Conservation (phyloP, 2,888 invertebrate genomes). For the Malthinus seriepunctatus region DNA sequence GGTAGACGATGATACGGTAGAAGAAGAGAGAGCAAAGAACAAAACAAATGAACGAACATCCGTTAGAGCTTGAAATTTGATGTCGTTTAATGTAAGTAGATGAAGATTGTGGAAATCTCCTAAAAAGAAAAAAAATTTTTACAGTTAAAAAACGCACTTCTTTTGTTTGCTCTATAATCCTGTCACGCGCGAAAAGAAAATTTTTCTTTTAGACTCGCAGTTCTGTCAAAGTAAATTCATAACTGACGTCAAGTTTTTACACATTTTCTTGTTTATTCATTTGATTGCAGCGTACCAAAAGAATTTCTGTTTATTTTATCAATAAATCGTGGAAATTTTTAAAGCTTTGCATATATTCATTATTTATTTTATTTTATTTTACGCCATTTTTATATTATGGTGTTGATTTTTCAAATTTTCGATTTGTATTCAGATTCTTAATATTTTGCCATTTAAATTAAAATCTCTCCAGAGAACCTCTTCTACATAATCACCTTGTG, state of each 20-base stretch:
- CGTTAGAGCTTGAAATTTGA: slow-evolving; percentile 34
- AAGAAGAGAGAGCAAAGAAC: slow-evolving; percentile 24
- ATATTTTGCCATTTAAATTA: no score
- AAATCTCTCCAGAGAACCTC: no score
- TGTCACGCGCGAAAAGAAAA: slow-evolving; percentile 9
- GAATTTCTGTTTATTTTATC: slow-evolving; percentile 34
- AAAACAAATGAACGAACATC: slow-evolving; percentile 37
- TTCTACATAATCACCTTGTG: no score
- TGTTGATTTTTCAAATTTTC: slow-evolving; percentile 31
- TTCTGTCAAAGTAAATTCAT: slow-evolving; percentile 14
- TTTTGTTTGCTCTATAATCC: slow-evolving; percentile 8
- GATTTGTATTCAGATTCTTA: slow-evolving; percentile 9
- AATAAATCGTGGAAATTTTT: slow-evolving; percentile 34
- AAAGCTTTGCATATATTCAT: slow-evolving; percentile 26
- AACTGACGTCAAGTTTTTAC: slow-evolving; percentile 21
- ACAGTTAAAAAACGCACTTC: slow-evolving; percentile 14
- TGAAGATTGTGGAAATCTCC: slow-evolving; percentile 25
- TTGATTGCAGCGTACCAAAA: slow-evolving; percentile 26
- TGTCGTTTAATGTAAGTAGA: slow-evolving; percentile 28
- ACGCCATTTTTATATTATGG: slow-evolving; percentile 17
- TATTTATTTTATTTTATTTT: slow-evolving; percentile 28
- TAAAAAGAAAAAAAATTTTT: slow-evolving; percentile 27
- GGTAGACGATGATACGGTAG: slow-evolving; percentile 16
- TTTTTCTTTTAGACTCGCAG: slow-evolving; percentile 15
- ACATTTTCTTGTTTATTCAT: slow-evolving; percentile 29